Evolutionary conservation across 2,113 vertebrate genomes (phyloP), one percentile per base, ranked within the genome.

Genomic region (Crotalus viridis): DNA sequence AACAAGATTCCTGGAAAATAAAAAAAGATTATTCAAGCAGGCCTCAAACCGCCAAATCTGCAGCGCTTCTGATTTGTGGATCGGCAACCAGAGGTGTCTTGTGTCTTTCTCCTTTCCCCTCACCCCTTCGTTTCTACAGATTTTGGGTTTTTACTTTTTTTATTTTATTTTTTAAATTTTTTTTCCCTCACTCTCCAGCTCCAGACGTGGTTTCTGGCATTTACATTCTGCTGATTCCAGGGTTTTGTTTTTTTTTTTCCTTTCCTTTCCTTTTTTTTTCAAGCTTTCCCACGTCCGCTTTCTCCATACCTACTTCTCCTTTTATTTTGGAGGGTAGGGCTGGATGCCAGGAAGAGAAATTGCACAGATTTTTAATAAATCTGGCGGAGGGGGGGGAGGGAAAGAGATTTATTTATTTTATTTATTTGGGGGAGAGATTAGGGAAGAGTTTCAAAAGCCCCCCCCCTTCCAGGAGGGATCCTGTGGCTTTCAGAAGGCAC

Each of bases 251-350:
- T 48, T 48, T 8, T 7, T 7, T 48, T 48, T 48, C 48, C 48
- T 48, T 48, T 1, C 48, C 6, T 48, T 51, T 51, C 0, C 9
- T 8, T 51, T 51, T 94, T 91, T 64, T 64, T 64, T 95, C 85
- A 90, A 93, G 91, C 92, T 93, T 88, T 88, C 95, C 90, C 94
- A 94, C 93, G 95, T 95, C 54, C 74, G 89, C 94, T 93, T 93
- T 93, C 87, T 85, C 22, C 51, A 1, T 92, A 57, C n/a, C 92
- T 92, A 6, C 91, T 56, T 51, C 15, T 61, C 5, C 51, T 94
- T 57, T 92, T 86, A 10, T 91, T 39, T 33, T 74, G 56, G 21
- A 56, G 55, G 24, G 24, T 21, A 10, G 61, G 91, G 43, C 43
- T 9, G 43, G 54, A n/a, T 51, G 51, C 74, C 46, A 90, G 88